Conservation (phyloP, 2,113 vertebrate species). For the Myotis brandtii region DNA sequence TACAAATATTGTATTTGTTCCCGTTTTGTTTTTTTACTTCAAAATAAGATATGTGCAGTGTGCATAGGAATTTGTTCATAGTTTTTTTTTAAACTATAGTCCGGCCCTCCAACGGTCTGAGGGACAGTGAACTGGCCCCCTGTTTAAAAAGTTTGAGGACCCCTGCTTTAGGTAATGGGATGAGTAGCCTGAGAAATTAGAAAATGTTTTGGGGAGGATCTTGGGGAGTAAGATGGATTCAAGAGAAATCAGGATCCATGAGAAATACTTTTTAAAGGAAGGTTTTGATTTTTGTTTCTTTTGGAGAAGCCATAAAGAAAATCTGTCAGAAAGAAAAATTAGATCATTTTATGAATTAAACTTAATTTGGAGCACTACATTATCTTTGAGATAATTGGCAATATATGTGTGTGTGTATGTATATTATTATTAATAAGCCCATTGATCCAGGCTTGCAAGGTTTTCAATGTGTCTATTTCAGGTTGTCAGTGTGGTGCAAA, state of each 20-base stretch:
- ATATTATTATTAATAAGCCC: background rate
- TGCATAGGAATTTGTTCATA: too few relatives aligned
- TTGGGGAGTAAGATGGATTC: background rate
- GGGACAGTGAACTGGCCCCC: too few relatives aligned
- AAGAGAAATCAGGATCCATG: background rate
- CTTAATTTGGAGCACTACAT: conserved; percentile 38
- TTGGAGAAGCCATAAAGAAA: conserved; percentile 6
- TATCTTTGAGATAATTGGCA: conserved; percentile 46
- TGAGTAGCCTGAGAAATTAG: background rate
- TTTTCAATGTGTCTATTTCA: background rate
- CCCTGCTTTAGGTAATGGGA: background rate
- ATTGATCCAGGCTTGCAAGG: background rate
- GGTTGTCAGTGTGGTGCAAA: background rate
- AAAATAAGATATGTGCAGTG: too few relatives aligned
- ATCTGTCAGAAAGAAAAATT: background rate
- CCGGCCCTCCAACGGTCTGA: too few relatives aligned
- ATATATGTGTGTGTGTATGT: too few relatives aligned
- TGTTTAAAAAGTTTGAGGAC: too few relatives aligned
- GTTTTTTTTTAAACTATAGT: too few relatives aligned
- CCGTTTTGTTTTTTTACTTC: too few relatives aligned
- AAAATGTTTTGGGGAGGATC: background rate
- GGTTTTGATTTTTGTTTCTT: conserved; percentile 42
- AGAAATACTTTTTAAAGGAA: conserved; percentile 44
- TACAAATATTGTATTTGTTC: too few relatives aligned
- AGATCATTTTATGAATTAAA: conserved; percentile 37